Conservation (phyloP, 2,113 vertebrate species). For the Hoplias malabaricus region DNA sequence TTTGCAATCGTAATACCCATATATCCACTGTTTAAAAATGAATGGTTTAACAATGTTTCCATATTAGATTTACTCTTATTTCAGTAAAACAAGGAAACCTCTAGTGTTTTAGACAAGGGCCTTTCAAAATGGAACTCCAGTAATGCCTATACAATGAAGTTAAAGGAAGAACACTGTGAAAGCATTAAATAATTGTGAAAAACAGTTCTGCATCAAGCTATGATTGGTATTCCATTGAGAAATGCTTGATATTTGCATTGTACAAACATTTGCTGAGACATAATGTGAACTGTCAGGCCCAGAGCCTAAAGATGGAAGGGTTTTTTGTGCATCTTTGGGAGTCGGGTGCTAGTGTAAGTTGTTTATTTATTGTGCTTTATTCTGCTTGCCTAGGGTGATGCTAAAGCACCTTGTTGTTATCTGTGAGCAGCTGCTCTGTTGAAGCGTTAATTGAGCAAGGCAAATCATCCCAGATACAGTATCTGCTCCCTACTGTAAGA, state of each 20-base stretch:
- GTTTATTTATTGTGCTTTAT: slow-evolving; percentile 48
- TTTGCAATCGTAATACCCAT: no score
- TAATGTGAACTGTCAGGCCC: slow-evolving; percentile 6
- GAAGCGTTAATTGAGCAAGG: slow-evolving; percentile 74
- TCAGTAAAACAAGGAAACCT: no score
- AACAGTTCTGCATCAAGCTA: background rate
- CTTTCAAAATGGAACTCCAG: no score
- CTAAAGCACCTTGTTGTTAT: slow-evolving; percentile 59
- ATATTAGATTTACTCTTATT: background rate
- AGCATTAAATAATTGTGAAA: background rate
- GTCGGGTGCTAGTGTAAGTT: slow-evolving; percentile 10
- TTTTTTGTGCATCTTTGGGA: background rate
- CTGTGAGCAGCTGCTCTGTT: slow-evolving; percentile 71
- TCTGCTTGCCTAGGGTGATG: slow-evolving; percentile 61
- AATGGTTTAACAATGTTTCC: no score
- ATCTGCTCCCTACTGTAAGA: slow-evolving; percentile 64
- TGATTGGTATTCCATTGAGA: background rate
- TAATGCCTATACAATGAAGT: background rate
- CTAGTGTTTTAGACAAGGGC: no score
- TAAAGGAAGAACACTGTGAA: background rate
- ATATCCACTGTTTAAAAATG: no score
- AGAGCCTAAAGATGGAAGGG: background rate
- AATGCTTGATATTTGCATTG: background rate
- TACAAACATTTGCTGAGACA: background rate
- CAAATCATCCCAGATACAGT: slow-evolving; percentile 71